A percentile compares a stretch with the other conserved stretches of the same genome.
Conservation (phyloP, 2,797 vertebrate genomes). For the Platyrinchus mystaceus region DNA sequence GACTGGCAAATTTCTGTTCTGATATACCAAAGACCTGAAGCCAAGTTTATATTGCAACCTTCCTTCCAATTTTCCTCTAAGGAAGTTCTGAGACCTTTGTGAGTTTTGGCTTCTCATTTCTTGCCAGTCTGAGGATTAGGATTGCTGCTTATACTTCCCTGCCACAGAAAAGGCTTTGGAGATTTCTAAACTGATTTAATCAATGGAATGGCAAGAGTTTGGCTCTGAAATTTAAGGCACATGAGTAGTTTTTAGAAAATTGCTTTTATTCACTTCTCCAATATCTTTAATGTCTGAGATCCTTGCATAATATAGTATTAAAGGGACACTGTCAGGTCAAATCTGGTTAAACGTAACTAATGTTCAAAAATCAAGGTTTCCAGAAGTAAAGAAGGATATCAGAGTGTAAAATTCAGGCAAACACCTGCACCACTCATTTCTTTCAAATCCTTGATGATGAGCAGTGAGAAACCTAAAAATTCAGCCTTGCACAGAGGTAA, state of each 20-base stretch:
- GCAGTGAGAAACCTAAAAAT: not conserved
- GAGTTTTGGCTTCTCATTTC: not conserved
- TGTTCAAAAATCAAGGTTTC: not conserved
- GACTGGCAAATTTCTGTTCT: not conserved
- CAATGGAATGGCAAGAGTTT: constrained; percentile 9
- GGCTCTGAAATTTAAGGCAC: constrained; percentile 58
- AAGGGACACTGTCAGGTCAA: constrained; percentile 36
- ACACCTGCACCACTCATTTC: not conserved
- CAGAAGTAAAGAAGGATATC: not conserved
- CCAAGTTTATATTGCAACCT: not conserved
- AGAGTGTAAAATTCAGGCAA: not conserved
- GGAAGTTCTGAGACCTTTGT: not conserved
- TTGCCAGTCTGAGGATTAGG: constrained; percentile 32
- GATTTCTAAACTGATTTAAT: constrained; percentile 56
- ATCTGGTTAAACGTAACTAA: not conserved
- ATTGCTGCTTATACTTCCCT: constrained; percentile 17
- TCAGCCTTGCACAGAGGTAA: not conserved
- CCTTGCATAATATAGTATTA: constrained; percentile 44
- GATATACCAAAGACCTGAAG: not conserved
- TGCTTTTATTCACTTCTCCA: constrained; percentile 40
- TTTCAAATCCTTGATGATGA: not conserved
- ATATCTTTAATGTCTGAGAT: constrained; percentile 39
- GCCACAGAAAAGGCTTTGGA: constrained; percentile 48
- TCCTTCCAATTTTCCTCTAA: not conserved
- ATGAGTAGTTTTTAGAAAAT: constrained; percentile 54